These are phyloP conservation scores for Symphodus melops DNA, from an alignment of 2,113 vertebrate genomes.

Conservation along the genomic window DNA sequence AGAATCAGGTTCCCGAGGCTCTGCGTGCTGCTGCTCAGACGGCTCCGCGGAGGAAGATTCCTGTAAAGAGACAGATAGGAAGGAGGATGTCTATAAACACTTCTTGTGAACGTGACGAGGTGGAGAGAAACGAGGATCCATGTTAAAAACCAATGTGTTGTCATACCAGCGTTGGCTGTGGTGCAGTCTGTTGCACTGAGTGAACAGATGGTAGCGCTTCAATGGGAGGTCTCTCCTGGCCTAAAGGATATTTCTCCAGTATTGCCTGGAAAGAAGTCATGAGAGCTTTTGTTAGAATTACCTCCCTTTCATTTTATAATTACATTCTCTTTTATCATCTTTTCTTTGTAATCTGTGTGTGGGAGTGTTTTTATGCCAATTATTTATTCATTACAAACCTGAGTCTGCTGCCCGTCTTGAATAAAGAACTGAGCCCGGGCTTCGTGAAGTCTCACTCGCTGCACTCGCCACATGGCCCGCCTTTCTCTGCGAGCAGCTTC, in stretches of 20 bases:
- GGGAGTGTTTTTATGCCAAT: conserved; percentile 6
- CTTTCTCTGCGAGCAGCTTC: conserved; percentile 91
- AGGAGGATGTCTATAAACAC: conserved; percentile 15
- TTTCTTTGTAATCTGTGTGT: neutral
- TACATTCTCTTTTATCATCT: conserved; percentile 1
- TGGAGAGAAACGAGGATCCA: neutral
- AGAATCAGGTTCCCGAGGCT: conserved; percentile 22
- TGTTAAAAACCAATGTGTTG: conserved; percentile 10
- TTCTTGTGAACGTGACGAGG: neutral
- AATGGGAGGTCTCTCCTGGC: conserved; percentile 67
- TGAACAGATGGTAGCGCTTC: conserved; percentile 54
- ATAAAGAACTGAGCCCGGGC: conserved; percentile 85
- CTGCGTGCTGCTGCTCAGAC: conserved; percentile 28
- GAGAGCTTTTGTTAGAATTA: conserved; percentile 16
- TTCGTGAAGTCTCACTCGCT: conserved; percentile 87
- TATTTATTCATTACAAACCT: conserved; percentile 78
- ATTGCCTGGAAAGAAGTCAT: conserved; percentile 71
- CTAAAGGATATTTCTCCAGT: conserved; percentile 82
- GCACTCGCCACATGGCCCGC: conserved; percentile 90
- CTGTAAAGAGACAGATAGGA: conserved; percentile 32
- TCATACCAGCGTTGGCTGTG: conserved; percentile 57
- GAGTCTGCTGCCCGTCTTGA: conserved; percentile 79
- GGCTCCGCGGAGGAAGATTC: conserved; percentile 27
- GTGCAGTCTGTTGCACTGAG: conserved; percentile 30
- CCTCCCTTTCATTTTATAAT: neutral